A percentile compares a stretch with the other conserved stretches of the same genome.
These are phyloP conservation scores for Neocloeon triangulifer DNA, from an alignment of 1,140 invertebrate species.

Conservation along the genomic window DNA sequence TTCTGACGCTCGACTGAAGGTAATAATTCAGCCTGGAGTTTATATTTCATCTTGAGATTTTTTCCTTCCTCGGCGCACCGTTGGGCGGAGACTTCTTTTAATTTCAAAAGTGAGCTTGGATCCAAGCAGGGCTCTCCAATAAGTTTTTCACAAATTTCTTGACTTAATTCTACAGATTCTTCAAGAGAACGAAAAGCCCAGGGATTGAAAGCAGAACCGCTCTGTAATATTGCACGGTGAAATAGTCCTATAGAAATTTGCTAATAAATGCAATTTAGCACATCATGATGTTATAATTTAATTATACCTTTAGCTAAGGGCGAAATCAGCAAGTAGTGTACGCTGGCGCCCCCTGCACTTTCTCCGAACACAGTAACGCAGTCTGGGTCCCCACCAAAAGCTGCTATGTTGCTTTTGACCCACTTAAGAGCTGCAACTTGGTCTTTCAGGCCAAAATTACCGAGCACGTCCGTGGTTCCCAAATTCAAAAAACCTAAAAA, in stretches of 20 bases:
- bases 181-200: too few species aligned
- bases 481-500: slow-evolving; percentile 23
- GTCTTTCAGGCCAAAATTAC: slow-evolving; percentile 30
- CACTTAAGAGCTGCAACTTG: slow-evolving; percentile 24
- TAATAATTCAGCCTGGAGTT: too few species aligned
- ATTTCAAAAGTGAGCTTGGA: too few species aligned
- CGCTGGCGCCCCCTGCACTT: slow-evolving; percentile 10
- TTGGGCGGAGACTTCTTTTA: too few species aligned
- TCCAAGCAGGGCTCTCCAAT: too few species aligned
- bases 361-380: slow-evolving; percentile 9
- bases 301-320: slow-evolving; percentile 8
- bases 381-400: slow-evolving; percentile 9
- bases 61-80: too few species aligned
- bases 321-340: slow-evolving; percentile 6
- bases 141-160: too few species aligned
- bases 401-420: slow-evolving; percentile 24
- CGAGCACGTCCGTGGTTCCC: slow-evolving; percentile 22
- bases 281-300: not conserved
- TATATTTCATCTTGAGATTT: too few species aligned
- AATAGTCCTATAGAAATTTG: slow-evolving; percentile 30
- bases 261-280: not conserved
- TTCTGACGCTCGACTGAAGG: too few species aligned
- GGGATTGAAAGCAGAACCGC: slow-evolving; percentile 49
- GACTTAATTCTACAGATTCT: too few species aligned
- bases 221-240: slow-evolving; percentile 48